Evolutionary conservation across 1,140 invertebrate genomes (phyloP), one percentile per base, ranked within the genome.

Genomic region (Lepidurus couesii): DNA sequence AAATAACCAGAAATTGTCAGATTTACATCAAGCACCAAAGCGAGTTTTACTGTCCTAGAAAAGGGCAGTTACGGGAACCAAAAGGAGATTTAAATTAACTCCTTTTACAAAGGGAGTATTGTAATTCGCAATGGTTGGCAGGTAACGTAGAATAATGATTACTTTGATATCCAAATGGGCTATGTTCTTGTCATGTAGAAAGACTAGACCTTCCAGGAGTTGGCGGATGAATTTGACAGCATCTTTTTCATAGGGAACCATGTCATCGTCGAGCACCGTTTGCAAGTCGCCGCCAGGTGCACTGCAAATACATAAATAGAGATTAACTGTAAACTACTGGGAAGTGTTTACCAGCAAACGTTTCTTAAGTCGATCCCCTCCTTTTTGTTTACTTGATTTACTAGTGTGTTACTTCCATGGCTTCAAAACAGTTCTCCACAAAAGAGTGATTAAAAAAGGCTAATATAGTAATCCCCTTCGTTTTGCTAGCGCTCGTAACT

Each of bases 141-240:
- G 34, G 4, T 11, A 65, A 65, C 7, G 21, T 65, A 16, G 10
- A 21, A 16, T 13, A 65, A 65, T n/a, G 53, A 11, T 80, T 86
- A 92, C 92, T 90, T 93, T 93, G 81, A 93, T 90, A 84, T 93
- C 92, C 82, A 93, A 87, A 86, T 93, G 92, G 80, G 91, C 92
- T 82, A 93, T 92, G 84, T 91, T 90, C 84, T 88, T 88, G 74
- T 89, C 87, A 85, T 93, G 92, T 80, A 93, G 87, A 84, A 90
- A 92, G 78, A 86, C 86, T 24, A 93, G 86, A 79, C 90, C 92
- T 84, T 91, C 89, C 74, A 92, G 86, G 78, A 92, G 89, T 84
- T 93, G 91, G 81, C 87, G 86, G 81, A 92, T 87, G 82, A 92
- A 88, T 84, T 90, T 90, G 42, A 89, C 86, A 44, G 90, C 90